phyloP scores from a whole-genome alignment of 2,113 vertebrate species.

The Megaleporinus macrocephalus region DNA sequence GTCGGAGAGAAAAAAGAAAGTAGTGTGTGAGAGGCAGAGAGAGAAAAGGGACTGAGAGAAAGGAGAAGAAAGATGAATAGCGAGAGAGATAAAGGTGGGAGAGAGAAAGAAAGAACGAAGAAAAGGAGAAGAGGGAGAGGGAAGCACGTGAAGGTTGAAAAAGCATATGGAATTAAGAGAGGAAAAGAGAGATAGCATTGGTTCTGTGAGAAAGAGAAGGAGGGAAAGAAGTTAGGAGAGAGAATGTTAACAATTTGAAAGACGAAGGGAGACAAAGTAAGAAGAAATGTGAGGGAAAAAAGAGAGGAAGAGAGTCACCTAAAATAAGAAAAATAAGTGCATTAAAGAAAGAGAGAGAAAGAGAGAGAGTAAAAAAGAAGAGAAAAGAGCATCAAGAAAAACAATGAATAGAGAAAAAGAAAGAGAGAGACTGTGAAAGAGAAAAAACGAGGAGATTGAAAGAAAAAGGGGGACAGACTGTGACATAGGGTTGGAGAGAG shows the following conservation, averaged over 20 bases:
- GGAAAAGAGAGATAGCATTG: neutral
- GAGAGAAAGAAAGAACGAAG: conserved; percentile 62
- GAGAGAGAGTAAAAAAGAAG: neutral
- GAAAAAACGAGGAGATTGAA: neutral
- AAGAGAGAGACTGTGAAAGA: neutral
- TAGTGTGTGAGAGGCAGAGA: no score
- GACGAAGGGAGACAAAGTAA: no score
- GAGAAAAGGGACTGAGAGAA: no score
- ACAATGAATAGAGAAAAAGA: neutral
- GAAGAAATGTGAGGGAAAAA: neutral
- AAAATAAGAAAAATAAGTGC: no score
- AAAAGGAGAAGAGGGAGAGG: neutral
- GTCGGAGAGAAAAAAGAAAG: no score
- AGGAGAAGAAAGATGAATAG: no score
- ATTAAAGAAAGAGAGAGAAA: neutral
- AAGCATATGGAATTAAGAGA: neutral
- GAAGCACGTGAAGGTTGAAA: neutral
- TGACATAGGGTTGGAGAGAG: conserved; percentile 14
- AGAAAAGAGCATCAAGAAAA: neutral
- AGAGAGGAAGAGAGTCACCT: no score
- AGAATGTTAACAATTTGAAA: no score
- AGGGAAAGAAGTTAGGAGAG: neutral
- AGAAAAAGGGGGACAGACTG: neutral
- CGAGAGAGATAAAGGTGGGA: no score
- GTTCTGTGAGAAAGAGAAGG: neutral